Conservation (phyloP, 2,888 invertebrate genomes). For the Agonopterix heracliana region DNA sequence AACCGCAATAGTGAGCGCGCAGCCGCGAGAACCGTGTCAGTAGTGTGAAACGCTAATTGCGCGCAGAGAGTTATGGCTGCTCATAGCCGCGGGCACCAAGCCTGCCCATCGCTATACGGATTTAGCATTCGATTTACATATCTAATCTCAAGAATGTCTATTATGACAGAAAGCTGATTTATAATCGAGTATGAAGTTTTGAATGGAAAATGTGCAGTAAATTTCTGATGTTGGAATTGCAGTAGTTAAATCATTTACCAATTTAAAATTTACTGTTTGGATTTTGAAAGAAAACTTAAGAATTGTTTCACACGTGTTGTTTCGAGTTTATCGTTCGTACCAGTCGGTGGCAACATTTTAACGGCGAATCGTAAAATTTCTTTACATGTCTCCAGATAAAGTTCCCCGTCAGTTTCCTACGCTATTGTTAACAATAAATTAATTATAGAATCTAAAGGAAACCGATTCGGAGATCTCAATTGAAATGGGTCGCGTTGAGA, state of each 20-base stretch:
- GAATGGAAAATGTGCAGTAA: background rate
- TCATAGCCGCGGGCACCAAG: constrained; percentile 5
- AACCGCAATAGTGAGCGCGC: constrained; percentile 64
- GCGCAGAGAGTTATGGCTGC: constrained; percentile 11
- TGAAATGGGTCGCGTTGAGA: constrained; percentile 59
- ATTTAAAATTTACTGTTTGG: background rate
- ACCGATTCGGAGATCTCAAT: constrained; percentile 73
- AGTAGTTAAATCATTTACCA: background rate
- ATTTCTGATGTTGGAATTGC: background rate
- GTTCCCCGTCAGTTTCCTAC: constrained; percentile 64
- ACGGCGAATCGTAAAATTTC: constrained; percentile 47
- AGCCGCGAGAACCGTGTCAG: constrained; percentile 72
- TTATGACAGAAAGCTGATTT: constrained; percentile 2
- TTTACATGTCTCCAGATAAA: constrained; percentile 57
- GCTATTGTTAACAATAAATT: constrained; percentile 74
- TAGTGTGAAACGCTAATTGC: constrained; percentile 55
- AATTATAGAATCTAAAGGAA: constrained; percentile 74
- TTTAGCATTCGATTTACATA: constrained; percentile 7
- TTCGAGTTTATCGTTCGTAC: background rate
- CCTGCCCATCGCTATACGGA: constrained; percentile 1
- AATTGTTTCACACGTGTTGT: background rate
- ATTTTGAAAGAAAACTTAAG: background rate
- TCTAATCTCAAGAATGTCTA: constrained; percentile 4
- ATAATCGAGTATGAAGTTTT: background rate
- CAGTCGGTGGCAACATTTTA: background rate